A percentile compares a stretch with the other conserved stretches of the same genome.
These are phyloP conservation scores for Pygathrix nemaeus DNA, from an alignment of 2,113 vertebrate species.

Conservation along the genomic window DNA sequence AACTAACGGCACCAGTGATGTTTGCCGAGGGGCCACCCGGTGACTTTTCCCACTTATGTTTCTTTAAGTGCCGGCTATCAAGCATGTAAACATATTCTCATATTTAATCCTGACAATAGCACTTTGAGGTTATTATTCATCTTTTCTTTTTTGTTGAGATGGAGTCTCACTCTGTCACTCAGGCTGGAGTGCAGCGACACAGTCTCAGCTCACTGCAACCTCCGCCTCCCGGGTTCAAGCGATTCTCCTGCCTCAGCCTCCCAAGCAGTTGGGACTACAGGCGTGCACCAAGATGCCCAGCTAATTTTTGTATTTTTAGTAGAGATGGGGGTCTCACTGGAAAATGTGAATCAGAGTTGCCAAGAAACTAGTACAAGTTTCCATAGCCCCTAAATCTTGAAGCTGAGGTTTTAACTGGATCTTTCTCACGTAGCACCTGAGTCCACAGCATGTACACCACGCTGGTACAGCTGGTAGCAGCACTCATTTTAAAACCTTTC, in stretches of 20 bases:
- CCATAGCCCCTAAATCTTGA: rapidly evolving
- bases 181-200: too few relatives aligned
- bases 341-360: rapidly evolving
- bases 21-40: rapidly evolving
- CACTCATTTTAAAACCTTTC: rapidly evolving
- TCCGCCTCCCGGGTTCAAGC: too few relatives aligned
- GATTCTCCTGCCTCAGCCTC: too few relatives aligned
- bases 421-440: rapidly evolving
- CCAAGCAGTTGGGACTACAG: too few relatives aligned
- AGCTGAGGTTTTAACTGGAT: neutral
- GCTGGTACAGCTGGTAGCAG: rapidly evolving
- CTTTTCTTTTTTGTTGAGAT: neutral
- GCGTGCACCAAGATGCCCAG: too few relatives aligned
- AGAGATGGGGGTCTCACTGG: too few relatives aligned
- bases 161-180: too few relatives aligned
- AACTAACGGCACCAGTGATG: neutral
- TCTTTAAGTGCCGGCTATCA: neutral
- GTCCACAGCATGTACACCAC: rapidly evolving
- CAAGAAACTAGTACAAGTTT: rapidly evolving
- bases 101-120: too few relatives aligned
- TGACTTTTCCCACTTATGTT: neutral
- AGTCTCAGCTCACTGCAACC: too few relatives aligned
- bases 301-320: too few relatives aligned
- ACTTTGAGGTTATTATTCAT: too few relatives aligned
- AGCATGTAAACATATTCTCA: neutral